Evolutionary conservation across 2,888 invertebrate species (phyloP).

Genomic region (Germaria angustata): DNA sequence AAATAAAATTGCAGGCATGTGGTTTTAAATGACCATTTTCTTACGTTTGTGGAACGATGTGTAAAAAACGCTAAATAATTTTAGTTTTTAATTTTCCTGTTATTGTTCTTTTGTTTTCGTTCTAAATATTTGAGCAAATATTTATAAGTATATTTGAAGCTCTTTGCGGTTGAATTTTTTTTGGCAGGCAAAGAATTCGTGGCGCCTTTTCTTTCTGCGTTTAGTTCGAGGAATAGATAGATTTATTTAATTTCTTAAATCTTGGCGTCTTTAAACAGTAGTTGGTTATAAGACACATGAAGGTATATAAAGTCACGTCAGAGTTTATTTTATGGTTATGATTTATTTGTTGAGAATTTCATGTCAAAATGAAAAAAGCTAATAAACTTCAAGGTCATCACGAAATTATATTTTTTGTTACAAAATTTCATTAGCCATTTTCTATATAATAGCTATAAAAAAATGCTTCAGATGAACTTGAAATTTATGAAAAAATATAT

Average conservation of each 20-base stretch:
- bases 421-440: too few species aligned
- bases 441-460: too few species aligned
- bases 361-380: background rate
- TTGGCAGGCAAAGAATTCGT: conserved; percentile 8
- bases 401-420: too few species aligned
- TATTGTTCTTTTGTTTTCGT: background rate
- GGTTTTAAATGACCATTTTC: background rate
- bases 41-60: background rate
- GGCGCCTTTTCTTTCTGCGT: background rate
- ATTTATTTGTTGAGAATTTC: conserved; percentile 26
- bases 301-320: conserved; percentile 5
- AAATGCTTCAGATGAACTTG: too few species aligned
- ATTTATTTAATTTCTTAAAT: conserved; percentile 10
- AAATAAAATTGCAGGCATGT: background rate
- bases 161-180: background rate
- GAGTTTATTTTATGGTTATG: background rate
- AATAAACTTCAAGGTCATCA: too few species aligned
- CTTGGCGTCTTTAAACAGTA: conserved; percentile 8
- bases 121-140: background rate
- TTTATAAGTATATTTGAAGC: background rate
- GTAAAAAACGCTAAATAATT: background rate
- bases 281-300: conserved; percentile 18
- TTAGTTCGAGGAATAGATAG: conserved; percentile 10
- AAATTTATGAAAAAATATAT: too few species aligned
- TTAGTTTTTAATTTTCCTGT: background rate